phyloP scores from a whole-genome alignment of 2,888 invertebrate genomes.

The Acanthoscelides obtectus region DNA sequence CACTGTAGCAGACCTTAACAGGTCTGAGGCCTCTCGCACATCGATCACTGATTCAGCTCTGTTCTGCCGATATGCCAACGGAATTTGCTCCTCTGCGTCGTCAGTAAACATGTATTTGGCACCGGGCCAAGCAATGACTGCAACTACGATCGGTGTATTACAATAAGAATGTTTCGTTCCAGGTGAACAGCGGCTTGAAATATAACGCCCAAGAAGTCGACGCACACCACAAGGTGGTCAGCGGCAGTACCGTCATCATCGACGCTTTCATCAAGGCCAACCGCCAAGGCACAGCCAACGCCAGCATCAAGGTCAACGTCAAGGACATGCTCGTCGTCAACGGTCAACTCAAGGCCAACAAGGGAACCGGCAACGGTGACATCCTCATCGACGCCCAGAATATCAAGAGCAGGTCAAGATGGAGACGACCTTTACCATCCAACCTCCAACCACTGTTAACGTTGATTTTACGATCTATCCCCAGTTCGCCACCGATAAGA shows the following conservation, averaged over 20 bases:
- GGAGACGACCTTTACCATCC: constrained; percentile 58
- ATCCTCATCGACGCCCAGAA: constrained; percentile 57
- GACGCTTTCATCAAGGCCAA: constrained; percentile 54
- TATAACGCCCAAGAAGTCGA: constrained; percentile 42
- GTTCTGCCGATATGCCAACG: too few relatives aligned
- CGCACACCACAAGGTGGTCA: constrained; percentile 51
- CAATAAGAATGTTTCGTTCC: too few relatives aligned
- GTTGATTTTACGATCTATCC: constrained; percentile 61
- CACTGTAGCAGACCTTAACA: too few relatives aligned
- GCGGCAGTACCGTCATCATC: constrained; percentile 50
- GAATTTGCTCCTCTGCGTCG: too few relatives aligned
- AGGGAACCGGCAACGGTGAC: constrained; percentile 61
- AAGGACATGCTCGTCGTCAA: constrained; percentile 59
- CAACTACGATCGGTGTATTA: too few relatives aligned
- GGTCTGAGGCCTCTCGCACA: too few relatives aligned
- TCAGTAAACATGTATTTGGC: too few relatives aligned
- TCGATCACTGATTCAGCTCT: too few relatives aligned
- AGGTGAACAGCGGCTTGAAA: constrained; percentile 34
- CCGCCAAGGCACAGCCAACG: constrained; percentile 46
- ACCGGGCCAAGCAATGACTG: too few relatives aligned
- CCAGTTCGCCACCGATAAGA: constrained; percentile 66
- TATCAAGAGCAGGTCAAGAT: constrained; percentile 57
- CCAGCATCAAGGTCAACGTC: constrained; percentile 55
- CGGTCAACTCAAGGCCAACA: constrained; percentile 60
- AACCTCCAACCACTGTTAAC: constrained; percentile 57